Evolutionary conservation across 2,888 invertebrate genomes (phyloP).

Genomic region (Chymomyza caudatula): DNA sequence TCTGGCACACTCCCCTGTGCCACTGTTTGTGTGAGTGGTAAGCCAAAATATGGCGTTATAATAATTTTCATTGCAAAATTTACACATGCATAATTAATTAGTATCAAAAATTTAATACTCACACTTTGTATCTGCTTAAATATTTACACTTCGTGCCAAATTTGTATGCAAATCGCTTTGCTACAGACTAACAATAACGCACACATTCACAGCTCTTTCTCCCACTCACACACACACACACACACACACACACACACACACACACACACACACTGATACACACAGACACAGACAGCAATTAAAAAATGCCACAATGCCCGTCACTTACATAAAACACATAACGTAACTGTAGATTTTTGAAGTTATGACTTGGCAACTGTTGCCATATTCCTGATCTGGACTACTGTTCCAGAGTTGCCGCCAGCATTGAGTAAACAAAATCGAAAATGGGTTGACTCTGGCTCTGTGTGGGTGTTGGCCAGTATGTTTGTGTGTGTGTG

Average conservation of each 20-base stretch:
- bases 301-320: conserved; percentile 54
- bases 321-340: conserved; percentile 17
- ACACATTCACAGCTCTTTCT: conserved; percentile 11
- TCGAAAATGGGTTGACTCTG: conserved; percentile 57
- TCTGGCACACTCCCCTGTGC: neutral
- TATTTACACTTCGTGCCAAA: conserved; percentile 76
- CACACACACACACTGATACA: conserved; percentile 13
- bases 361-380: neutral
- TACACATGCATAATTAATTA: conserved; percentile 78
- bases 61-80: conserved; percentile 72
- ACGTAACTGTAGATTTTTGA: neutral
- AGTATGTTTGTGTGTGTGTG: conserved; percentile 9
- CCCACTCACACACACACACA: conserved; percentile 19
- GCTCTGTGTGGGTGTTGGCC: conserved; percentile 6
- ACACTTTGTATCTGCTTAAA: conserved; percentile 76
- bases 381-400: neutral
- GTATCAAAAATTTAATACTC: conserved; percentile 77
- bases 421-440: conserved; percentile 51
- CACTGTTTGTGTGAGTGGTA: conserved; percentile 15
- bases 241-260: conserved; percentile 13
- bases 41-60: conserved; percentile 67
- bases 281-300: conserved; percentile 62
- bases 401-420: conserved; percentile 34
- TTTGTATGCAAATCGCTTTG: conserved; percentile 76
- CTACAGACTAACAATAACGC: conserved; percentile 68